Evolutionary conservation across 2,888 invertebrate genomes (phyloP), one percentile per base, ranked within the genome.

Genomic region (Parnassius glacialis): DNA sequence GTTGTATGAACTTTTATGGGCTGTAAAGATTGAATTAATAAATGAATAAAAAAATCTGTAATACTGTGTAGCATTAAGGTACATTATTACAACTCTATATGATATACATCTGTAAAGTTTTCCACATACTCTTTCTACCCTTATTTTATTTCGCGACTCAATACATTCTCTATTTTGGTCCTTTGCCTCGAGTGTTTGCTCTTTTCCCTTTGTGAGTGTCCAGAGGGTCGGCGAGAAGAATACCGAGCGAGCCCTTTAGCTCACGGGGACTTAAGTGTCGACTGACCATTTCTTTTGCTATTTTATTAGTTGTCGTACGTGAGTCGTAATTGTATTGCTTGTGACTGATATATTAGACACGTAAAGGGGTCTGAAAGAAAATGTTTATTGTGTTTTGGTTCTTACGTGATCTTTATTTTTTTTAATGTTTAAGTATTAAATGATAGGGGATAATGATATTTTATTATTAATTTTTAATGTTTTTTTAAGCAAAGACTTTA

Each of bases 131-230:
- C 79, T 76, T 81, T 80, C 76, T 69, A 75, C 84, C 90, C 87
- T 85, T 85, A 88, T 89, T 90, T 88, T 89, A 86, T 88, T 88
- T 85, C 83, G 85, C 85, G 88, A 90, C 90, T 90, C 90, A 90
- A 90, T 91, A 88, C 90, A 78, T 84, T 87, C 88, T 84, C 85
- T 85, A 89, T 88, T 87, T 85, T 78, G 81, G 84, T 83, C 82
- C 74, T 80, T 73, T 71, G 74, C 70, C 71, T 78, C 79, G 76
- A 88, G 88, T 88, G 87, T 87, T 88, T 87, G 87, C 84, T 80
- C 76, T 84, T 84, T 86, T 80, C 82, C 86, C 85, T 87, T 81
- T 83, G 81, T 81, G 77, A 75, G 70, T 72, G 77, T 76, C 74
- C 77, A 71, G 71, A 81, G 87, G 90, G 87, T 80, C 70, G 75